phyloP scores from a whole-genome alignment of 2,113 vertebrate genomes.

The Eolophus roseicapilla region DNA sequence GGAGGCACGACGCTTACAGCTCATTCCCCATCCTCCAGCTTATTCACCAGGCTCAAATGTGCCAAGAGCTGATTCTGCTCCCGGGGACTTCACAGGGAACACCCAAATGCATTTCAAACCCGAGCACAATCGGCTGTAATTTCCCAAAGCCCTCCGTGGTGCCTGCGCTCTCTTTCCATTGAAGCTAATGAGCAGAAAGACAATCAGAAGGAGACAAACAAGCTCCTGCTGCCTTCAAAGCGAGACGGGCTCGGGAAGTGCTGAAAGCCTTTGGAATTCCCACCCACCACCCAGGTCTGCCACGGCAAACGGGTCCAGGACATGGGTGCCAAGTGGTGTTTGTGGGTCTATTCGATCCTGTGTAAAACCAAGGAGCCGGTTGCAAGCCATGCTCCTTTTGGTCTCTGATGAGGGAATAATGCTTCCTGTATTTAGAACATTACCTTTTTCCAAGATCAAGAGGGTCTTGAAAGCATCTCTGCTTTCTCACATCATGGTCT shows the following conservation, averaged over 20 bases:
- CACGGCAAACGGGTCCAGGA: accelerated
- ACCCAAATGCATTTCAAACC: neutral
- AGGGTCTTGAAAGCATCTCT: neutral
- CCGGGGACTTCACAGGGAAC: neutral
- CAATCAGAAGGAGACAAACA: neutral
- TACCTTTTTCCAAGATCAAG: neutral
- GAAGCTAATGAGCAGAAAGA: neutral
- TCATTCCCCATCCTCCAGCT: neutral
- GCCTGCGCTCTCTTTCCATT: neutral
- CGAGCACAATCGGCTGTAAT: neutral
- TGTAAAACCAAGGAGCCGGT: neutral
- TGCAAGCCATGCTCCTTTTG: accelerated
- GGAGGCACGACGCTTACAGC: neutral
- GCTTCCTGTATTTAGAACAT: neutral
- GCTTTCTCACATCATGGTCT: neutral
- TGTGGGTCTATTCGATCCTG: neutral
- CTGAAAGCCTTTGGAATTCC: neutral
- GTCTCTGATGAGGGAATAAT: neutral
- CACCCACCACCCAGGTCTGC: neutral
- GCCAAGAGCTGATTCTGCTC: neutral
- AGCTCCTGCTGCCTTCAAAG: neutral
- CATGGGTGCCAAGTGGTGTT: neutral
- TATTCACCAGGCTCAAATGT: neutral
- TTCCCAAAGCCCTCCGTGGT: neutral
- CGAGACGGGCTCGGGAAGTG: accelerated